Percentiles rank a stretch among this genome's conserved stretches.
phyloP scores from a whole-genome alignment of 2,113 vertebrate species.

The Anolis carolinensis region DNA sequence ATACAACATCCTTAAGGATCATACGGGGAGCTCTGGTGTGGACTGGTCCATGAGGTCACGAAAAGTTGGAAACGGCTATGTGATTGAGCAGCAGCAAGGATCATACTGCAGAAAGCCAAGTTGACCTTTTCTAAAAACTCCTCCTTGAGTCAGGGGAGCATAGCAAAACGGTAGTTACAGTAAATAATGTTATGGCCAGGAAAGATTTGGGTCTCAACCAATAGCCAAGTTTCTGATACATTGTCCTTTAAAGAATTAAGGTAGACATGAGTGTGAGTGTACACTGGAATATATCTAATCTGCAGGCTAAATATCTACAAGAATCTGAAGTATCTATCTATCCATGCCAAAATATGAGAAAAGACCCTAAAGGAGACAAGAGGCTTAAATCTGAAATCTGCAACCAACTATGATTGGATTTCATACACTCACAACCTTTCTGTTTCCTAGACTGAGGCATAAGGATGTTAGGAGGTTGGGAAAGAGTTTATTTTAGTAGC shows the following conservation, averaged over 20 bases:
- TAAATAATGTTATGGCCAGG: neutral
- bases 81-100: no score
- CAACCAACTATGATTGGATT: neutral
- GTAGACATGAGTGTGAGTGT: neutral
- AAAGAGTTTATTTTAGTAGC: constrained; percentile 48
- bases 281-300: neutral
- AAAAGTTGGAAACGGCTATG: no score
- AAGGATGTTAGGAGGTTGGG: constrained; percentile 51
- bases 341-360: neutral
- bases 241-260: neutral
- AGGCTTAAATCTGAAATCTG: neutral
- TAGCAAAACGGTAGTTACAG: neutral
- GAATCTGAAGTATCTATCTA: neutral
- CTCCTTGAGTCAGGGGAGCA: no score
- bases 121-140: neutral
- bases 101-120: neutral
- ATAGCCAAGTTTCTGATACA: neutral
- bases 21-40: no score
- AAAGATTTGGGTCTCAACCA: neutral
- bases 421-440: neutral
- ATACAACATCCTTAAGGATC: neutral
- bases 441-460: constrained; percentile 44
- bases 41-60: no score
- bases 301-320: neutral
- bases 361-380: neutral